A percentile compares a stretch with the other conserved stretches of the same genome.
These are phyloP conservation scores for Amiota communis DNA, from an alignment of 2,888 invertebrate genomes.

Conservation along the genomic window DNA sequence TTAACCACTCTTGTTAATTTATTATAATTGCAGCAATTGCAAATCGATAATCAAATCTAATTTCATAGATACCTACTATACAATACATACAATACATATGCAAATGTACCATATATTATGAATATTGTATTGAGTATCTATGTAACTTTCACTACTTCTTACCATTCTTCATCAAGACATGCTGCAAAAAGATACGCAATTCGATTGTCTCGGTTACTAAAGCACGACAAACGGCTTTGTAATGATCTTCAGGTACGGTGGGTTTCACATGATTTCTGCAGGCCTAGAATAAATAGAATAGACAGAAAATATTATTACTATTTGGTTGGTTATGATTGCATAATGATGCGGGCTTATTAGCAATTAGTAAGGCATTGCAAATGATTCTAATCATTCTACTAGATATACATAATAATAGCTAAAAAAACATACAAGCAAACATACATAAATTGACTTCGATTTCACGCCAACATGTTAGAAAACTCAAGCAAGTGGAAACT, in stretches of 20 bases:
- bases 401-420: not conserved
- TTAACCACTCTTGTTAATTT: too few relatives aligned
- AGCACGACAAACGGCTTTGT: conserved; percentile 93
- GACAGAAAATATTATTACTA: conserved; percentile 21
- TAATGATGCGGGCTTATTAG: conserved; percentile 17
- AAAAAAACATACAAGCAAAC: not conserved
- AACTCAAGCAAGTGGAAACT: conserved; percentile 59
- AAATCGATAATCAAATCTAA: conserved; percentile 5
- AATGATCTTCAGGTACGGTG: conserved; percentile 76
- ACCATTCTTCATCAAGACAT: conserved; percentile 78
- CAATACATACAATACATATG: too few relatives aligned
- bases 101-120: not conserved
- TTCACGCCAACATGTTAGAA: conserved; percentile 51
- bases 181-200: conserved; percentile 90
- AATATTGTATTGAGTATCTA: not conserved
- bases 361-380: conserved; percentile 19
- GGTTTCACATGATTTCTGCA: conserved; percentile 75
- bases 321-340: conserved; percentile 22
- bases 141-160: conserved; percentile 51
- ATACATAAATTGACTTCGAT: conserved; percentile 23
- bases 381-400: conserved; percentile 21
- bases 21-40: not conserved
- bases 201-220: conserved; percentile 93
- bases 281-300: conserved; percentile 69
- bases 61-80: not conserved